Base-by-base conservation (phyloP, 2,888 invertebrate genomes). In the Stenurella melanura region DNA sequence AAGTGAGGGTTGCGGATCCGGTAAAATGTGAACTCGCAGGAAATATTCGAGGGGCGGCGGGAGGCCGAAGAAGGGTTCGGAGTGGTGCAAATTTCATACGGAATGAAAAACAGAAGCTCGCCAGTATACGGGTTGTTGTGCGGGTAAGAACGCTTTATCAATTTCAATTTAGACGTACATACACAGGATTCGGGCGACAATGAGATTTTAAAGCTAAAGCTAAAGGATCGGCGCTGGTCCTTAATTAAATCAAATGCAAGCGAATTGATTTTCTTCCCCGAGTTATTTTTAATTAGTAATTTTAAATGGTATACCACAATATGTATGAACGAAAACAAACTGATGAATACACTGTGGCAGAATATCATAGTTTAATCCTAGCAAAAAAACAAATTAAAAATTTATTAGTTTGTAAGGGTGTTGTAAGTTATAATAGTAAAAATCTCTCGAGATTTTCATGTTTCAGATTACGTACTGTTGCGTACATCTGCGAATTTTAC, bases 101-200 rank as follows among this genome's bases (percentile, higher is more conserved):
- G 63, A 79, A 81, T 79, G 81, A 77, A 81, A 81, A 81, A 79
- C 81, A 81, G 77, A 74, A 76, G 75, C 68, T 69, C 57, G 74
- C 66, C 74, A 71, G 74, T 73, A 76, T 72, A 80, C 72, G 72
- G 72, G 72, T 63, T 72, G 72, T 26, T 80, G 78, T 78, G 77
- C 78, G 81, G 77, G 79, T 82, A 84, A 82, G 83, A 80, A 82
- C 82, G 83, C 83, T 83, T 84, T 84, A 83, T 84, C 84, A 84
- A 82, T 84, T 84, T 83, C 82, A 83, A 84, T 84, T 83, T 84
- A 80, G 82, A 82, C 79, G 80, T 78, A 77, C 79, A 73, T 76
- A 77, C 70, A 68, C 74, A 60, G 74, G 69, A 73, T 73, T 69
- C 76, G 76, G 68, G 79, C 80, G 83, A 83, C 83, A 83, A 82